Base-by-base conservation (phyloP, 2,113 vertebrate species). In the Epinephelus lanceolatus region DNA sequence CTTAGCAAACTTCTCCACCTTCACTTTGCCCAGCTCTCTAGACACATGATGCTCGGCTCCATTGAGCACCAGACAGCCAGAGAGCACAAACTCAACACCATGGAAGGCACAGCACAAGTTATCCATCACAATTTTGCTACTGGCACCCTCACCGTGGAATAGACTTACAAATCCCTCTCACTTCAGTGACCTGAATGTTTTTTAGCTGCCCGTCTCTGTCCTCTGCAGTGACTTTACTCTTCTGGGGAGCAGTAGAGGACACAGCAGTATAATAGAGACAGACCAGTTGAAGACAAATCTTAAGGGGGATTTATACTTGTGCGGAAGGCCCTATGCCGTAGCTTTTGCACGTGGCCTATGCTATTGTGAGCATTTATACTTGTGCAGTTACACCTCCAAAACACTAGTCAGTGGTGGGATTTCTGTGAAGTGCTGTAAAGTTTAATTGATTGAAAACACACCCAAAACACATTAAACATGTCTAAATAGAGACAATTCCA, bases 51-150 rank as follows among this genome's bases (percentile, higher is more conserved):
- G 73, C 62, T 80, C 40, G 42, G 76, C 78, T 81, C 80, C 77
- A 87, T 90, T 88, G 86, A 83, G 72, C 76, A 85, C 15, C 80
- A 76, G 80, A 80, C 71, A 68, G 69, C 63, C 66, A 74, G 13
- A 67, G 53, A 79, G 68, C 37, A 51, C 62, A 55, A 62, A 69
- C 55, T 40, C 61, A 51, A 49, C 70, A 72, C 45, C 67, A 53
- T 19, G 17, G 30, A 77, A 70, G 65, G 25, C 49, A 74, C 59
- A 63, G 66, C 1, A 12, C 67, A 75, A 76, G 37, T 63, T 75
- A 11, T 55, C 71, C 75, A 49, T 83, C 56, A 61, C 61, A 76
- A 13, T 33, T 65, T 30, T 57, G 68, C 68, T 67, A 23, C 42
- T 77, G 63, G 71, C 51, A 17, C 65, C 78, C 63, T 37, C 42